Conservation (phyloP, 1,140 invertebrate species). For the Periplaneta americana region DNA sequence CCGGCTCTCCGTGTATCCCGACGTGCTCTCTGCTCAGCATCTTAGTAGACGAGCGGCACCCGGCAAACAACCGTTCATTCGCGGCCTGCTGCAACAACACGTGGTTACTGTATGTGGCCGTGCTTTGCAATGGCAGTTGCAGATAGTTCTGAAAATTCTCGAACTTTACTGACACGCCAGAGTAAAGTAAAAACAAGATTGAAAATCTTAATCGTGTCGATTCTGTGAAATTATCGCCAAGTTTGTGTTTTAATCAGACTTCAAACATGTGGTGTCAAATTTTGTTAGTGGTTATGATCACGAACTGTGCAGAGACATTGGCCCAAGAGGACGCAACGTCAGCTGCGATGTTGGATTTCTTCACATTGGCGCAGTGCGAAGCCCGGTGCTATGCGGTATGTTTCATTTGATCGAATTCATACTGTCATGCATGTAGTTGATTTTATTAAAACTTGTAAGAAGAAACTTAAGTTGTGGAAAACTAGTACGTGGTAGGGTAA, state of each 20-base stretch:
- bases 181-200: not conserved
- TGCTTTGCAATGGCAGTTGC: not conserved
- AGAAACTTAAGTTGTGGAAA: no score
- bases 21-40: no score
- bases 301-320: not conserved
- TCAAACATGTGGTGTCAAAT: not conserved
- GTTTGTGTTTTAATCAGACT: not conserved
- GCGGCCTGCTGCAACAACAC: no score
- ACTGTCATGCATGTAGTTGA: no score
- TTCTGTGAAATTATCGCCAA: not conserved
- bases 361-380: not conserved
- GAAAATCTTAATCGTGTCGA: not conserved
- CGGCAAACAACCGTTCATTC: no score
- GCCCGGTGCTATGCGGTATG: not conserved
- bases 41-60: no score
- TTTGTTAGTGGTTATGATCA: not conserved
- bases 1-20: no score
- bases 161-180: not conserved
- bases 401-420: no score
- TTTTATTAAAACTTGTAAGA: no score
- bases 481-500: no score
- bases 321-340: not conserved
- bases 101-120: no score
- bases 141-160: not conserved
- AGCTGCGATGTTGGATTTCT: not conserved